Base-by-base conservation (phyloP, 2,888 invertebrate species). In the Drosophila mayaguana region DNA sequence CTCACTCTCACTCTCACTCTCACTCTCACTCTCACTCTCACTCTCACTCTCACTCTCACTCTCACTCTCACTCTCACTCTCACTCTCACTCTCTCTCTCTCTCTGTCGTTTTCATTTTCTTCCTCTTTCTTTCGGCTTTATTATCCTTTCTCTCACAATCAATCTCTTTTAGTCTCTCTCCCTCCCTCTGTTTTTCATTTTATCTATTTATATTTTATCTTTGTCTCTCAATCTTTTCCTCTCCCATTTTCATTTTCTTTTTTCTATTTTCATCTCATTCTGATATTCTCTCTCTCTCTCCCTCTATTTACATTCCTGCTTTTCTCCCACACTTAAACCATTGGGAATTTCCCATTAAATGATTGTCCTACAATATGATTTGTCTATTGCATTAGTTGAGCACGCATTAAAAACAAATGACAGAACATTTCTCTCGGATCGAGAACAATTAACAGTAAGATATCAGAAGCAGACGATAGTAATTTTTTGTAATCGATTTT, bases 401-500 rank as follows among this genome's bases (percentile, higher is more conserved):
- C 32, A 32, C 50, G 12, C 14, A 18, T 48, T 6, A 28, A 18
- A 22, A 48, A 28, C 28, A 28, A 28, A n/a, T n/a, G 28, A 48
- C 11, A 50, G 50, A 50, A 20, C 32, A 50, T 50, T 50, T 50
- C 50, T 1, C 18, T 34, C 8, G 14, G 18, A 34, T 50, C 14
- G 18, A 20, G 20, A 34, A 18, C 32, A 12, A 50, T 32, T 50
- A 50, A 32, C 32, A 50, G 22, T 18, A 48, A 51, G 54, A 61
- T 51, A 79, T 65, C 22, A 36, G 73, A 18, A n/a, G 22, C 71
- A 65, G 28, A 48, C 68, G 64, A 73, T 73, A 20, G 62, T 74
- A 63, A 69, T 40, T 81, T 81, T 72, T 73, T 79, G 55, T 61
- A 67, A 80, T 85, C 48, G 68, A 76, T 76, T 81, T 81, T 59